A percentile compares a stretch with the other conserved stretches of the same genome.
These are phyloP conservation scores for Watersipora subatra DNA, from an alignment of 1,140 invertebrate species.

Conservation along the genomic window DNA sequence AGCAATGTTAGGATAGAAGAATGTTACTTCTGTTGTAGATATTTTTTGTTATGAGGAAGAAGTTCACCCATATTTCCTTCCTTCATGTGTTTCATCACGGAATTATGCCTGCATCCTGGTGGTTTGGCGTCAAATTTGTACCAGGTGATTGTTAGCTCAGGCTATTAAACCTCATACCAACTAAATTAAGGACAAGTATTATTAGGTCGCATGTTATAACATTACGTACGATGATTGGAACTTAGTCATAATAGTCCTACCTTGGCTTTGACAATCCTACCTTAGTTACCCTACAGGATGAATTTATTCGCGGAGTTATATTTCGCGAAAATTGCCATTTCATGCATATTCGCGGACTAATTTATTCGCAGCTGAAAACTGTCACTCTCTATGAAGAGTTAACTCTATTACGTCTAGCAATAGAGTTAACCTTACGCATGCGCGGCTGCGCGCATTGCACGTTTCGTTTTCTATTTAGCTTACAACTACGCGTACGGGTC, in stretches of 20 bases:
- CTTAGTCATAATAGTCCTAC: neutral
- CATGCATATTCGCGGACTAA: too few relatives aligned
- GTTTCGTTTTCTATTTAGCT: too few relatives aligned
- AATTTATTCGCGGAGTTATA: too few relatives aligned
- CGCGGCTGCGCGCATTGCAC: too few relatives aligned
- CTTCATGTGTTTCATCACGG: slow-evolving; percentile 90
- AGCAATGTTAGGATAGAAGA: too few relatives aligned
- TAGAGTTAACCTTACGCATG: too few relatives aligned
- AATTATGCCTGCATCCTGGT: slow-evolving; percentile 84
- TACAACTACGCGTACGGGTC: too few relatives aligned
- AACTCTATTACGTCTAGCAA: too few relatives aligned
- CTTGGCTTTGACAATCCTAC: neutral
- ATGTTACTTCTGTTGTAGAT: slow-evolving; percentile 24
- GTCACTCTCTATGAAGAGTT: too few relatives aligned
- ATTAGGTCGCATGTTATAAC: neutral
- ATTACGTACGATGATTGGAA: neutral
- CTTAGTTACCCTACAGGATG: too few relatives aligned
- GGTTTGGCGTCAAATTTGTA: slow-evolving; percentile 93
- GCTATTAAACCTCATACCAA: neutral
- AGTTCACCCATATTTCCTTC: slow-evolving; percentile 78
- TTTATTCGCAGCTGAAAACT: too few relatives aligned
- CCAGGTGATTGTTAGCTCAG: slow-evolving; percentile 51
- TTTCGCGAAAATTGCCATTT: too few relatives aligned
- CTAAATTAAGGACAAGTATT: neutral
- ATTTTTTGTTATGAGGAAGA: slow-evolving; percentile 44